Base-by-base conservation (phyloP, 2,888 invertebrate species). In the Phorcus lineatus region DNA sequence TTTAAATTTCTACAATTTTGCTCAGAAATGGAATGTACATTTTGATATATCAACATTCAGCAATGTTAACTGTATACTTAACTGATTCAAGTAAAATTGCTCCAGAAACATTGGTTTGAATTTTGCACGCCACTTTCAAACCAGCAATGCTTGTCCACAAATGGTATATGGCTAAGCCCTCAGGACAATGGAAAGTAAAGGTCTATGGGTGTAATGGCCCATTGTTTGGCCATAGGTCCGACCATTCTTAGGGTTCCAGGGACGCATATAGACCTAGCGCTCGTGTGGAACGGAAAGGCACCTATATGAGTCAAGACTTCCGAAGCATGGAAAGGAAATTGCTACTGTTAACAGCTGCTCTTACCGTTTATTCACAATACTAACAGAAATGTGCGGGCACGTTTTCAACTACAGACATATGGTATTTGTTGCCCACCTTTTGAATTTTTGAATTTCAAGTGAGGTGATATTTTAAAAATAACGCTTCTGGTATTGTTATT, bases 311-410 rank as follows among this genome's bases (percentile, higher is more conserved):
- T 62, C 62, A 62, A 62, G 62, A 62, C 22, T 62, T 31, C 28
- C 28, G 62, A 62, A 62, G 62, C 62, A 62, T 62, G 62, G 28
- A 62, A 62, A 70, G 70, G 70, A 70, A 70, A 70, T 70, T 36
- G 70, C 70, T 70, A 70, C 70, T 36, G 70, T 70, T 70, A 70
- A 19, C 70, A 70, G 70, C 70, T 70, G 70, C 31, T n/a, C 31
- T 31, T 19, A 31, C 40, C 36, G 70, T 31, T 70, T 70, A 31
- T 36, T 36, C 40, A 70, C 40, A 36, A 70, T 40, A 70, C 19
- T 31, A 31, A 40, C 40, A n/a, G 70, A 19, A 70, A 31, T 36
- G 70, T 31, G 36, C 40, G n/a, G 19, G 40, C 57, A 57, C 19
- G 24, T n/a, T 24, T 57, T 19, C 57, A 9, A 24, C 24, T 57